Evolutionary conservation across 2,113 vertebrate genomes (phyloP).

Genomic region (Oreocharis arfaki): DNA sequence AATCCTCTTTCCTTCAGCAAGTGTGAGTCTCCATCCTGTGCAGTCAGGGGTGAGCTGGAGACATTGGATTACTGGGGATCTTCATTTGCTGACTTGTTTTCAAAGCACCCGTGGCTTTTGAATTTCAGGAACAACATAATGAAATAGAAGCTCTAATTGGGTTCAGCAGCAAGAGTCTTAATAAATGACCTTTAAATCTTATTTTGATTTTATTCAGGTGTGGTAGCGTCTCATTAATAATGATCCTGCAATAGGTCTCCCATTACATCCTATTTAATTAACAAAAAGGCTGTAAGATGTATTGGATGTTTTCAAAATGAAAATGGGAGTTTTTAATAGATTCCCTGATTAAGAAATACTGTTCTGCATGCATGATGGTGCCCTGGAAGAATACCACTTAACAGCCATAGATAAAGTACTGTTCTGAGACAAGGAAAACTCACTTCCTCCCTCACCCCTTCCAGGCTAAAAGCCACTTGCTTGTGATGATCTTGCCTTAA

Average conservation of each 20-base stretch:
- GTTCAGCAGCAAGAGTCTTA: conserved; percentile 20
- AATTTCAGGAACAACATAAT: not conserved
- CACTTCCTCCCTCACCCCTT: not conserved
- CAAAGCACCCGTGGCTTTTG: not conserved
- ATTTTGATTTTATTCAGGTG: conserved; percentile 48
- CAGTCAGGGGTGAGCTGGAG: not conserved
- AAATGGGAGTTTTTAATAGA: conserved; percentile 27
- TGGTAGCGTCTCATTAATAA: not conserved
- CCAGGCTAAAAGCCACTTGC: not conserved
- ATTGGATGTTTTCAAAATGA: conserved; percentile 32
- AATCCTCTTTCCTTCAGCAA: not conserved
- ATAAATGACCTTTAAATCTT: conserved; percentile 34
- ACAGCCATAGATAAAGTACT: not conserved
- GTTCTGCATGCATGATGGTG: not conserved
- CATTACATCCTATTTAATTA: conserved; percentile 25
- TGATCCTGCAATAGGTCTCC: not conserved
- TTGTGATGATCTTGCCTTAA: not conserved
- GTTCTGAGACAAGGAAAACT: not conserved
- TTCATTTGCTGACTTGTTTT: not conserved
- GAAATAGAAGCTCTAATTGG: conserved; percentile 4
- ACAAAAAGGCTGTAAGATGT: conserved; percentile 32
- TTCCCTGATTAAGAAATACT: not conserved
- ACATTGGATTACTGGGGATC: not conserved
- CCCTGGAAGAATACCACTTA: not conserved
- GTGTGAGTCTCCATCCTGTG: not conserved